Conservation (phyloP, 2,797 vertebrate genomes). For the Ambastaia sidthimunki region DNA sequence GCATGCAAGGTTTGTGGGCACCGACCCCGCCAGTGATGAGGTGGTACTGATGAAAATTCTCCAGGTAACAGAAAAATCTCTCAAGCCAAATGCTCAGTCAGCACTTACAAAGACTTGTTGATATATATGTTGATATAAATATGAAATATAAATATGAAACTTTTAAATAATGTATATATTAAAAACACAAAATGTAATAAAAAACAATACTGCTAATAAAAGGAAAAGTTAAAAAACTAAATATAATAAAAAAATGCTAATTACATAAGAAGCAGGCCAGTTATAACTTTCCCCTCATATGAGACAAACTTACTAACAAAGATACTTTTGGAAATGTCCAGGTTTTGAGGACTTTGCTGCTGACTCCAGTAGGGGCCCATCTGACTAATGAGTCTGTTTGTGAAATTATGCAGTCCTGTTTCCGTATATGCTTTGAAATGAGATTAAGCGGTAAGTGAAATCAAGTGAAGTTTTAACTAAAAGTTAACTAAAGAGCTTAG, state of each 20-base stretch:
- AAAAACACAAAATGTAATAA: too few species aligned
- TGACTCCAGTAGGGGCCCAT: conserved; percentile 94
- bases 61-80: conserved; percentile 82
- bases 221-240: too few species aligned
- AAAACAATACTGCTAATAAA: too few species aligned
- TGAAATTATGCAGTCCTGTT: conserved; percentile 99
- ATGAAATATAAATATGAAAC: too few species aligned
- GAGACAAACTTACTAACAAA: too few species aligned
- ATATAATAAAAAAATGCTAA: too few species aligned
- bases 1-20: conserved; percentile 97
- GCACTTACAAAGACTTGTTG: not conserved
- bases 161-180: too few species aligned
- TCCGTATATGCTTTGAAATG: conserved; percentile 99
- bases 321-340: conserved; percentile 60
- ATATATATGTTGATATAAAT: too few species aligned
- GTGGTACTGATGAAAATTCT: conserved; percentile 99
- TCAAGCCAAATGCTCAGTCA: not conserved
- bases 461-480: not conserved
- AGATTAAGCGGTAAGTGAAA: conserved; percentile 91
- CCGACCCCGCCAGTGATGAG: conserved; percentile 97
- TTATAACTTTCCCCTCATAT: too few species aligned
- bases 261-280: too few species aligned
- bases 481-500: too few species aligned
- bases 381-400: conserved; percentile 98
- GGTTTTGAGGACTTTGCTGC: conserved; percentile 92